phyloP scores from a whole-genome alignment of 2,113 vertebrate species.

The Camelus bactrianus region DNA sequence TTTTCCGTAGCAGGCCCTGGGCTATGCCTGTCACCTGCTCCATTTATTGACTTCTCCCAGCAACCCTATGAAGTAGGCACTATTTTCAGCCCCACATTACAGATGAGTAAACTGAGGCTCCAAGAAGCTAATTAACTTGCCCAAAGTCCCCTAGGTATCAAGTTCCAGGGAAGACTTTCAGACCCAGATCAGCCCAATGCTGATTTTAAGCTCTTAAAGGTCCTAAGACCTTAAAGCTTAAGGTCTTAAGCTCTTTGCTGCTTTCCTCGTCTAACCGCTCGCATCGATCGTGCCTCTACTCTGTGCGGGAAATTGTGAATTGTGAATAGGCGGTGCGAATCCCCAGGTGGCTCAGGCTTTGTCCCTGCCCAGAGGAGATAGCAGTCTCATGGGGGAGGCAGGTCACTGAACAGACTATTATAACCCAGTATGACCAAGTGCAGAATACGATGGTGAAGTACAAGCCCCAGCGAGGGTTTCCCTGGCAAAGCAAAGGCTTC shows the following conservation, averaged over 20 bases:
- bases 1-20: not conserved
- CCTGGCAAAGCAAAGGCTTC: not conserved
- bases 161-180: not conserved
- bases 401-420: not conserved
- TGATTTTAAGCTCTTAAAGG: not conserved
- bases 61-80: not conserved
- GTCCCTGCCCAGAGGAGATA: not conserved
- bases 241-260: no score
- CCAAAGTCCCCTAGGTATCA: not conserved
- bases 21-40: not conserved
- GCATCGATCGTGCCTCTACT: fast-evolving
- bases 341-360: not conserved
- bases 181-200: not conserved
- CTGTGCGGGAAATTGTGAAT: no score
- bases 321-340: fast-evolving
- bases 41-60: not conserved
- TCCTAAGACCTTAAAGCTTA: no score
- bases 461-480: not conserved
- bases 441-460: not conserved
- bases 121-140: not conserved
- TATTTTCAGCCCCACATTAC: not conserved
- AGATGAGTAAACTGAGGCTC: not conserved
- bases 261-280: fast-evolving
- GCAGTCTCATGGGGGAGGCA: not conserved
- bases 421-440: not conserved